Evolutionary conservation across 2,888 invertebrate genomes (phyloP).

Genomic region (Eulithis testata): DNA sequence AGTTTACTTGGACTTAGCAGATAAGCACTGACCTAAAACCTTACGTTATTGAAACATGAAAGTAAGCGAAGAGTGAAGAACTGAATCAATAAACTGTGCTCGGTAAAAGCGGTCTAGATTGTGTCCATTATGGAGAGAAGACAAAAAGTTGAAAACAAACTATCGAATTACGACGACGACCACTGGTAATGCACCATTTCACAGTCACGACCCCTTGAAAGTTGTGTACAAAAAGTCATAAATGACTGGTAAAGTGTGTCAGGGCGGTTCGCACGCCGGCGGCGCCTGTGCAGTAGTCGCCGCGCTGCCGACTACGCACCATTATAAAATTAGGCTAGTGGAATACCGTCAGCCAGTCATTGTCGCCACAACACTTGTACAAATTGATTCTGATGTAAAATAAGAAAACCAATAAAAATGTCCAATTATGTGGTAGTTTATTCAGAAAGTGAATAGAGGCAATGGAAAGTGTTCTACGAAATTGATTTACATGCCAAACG

Average conservation of each 20-base stretch:
- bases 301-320: constrained; percentile 47
- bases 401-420: constrained; percentile 43
- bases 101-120: constrained; percentile 48
- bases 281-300: constrained; percentile 37
- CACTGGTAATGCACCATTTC: constrained; percentile 75
- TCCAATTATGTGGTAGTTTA: constrained; percentile 36
- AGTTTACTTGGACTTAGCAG: constrained; percentile 46
- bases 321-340: constrained; percentile 72
- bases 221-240: constrained; percentile 70
- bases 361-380: constrained; percentile 59
- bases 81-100: constrained; percentile 22
- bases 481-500: constrained; percentile 15
- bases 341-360: constrained; percentile 49
- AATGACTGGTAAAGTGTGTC: constrained; percentile 67
- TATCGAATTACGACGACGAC: constrained; percentile 56
- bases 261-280: constrained; percentile 74
- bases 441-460: constrained; percentile 27
- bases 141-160: constrained; percentile 63
- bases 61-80: constrained; percentile 39
- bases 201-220: constrained; percentile 76
- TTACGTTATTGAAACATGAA: constrained; percentile 48
- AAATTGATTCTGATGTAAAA: constrained; percentile 64
- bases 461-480: constrained; percentile 16
- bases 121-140: constrained; percentile 57
- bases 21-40: constrained; percentile 41